Base-by-base conservation (phyloP, 2,888 invertebrate species). In the Polymixis flavicincta region DNA sequence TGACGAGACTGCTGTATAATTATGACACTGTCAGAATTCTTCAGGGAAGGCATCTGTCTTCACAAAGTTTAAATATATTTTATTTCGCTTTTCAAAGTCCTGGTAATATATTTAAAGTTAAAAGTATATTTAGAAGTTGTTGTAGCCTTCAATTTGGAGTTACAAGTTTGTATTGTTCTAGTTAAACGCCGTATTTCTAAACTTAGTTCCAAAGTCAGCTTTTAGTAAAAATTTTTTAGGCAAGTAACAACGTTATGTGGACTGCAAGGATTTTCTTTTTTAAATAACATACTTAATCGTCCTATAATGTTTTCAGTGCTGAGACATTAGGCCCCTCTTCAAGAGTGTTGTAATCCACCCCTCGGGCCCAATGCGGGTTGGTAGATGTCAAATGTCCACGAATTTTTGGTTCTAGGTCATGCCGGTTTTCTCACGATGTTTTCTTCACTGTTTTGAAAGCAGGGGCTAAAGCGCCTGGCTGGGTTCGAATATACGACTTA, bases 31-130 rank as follows among this genome's bases (percentile, higher is more conserved):
- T 25, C 45, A 55, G 50, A 78, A 70, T 32, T 65, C 52, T 57
- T 11, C 32, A 8, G 28, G 28, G 57, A 37, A 37, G n/a, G 6
- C 37, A 37, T 37, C 3, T 37, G n/a, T n/a, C 55, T 42, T 66
- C 45, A n/a, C 55, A 32, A 66, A 78, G 55, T 66, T 70, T 19
- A n/a, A 50, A 45, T 13, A 66, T 77, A 66, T 70, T 76, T 78
- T 50, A 63, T 82, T 76, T n/a, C n/a, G 45, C 45, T 19, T 68
- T 59, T 42, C 37, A 64, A 67, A 78, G 28, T 76, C 14, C n/a
- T 22, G n/a, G 68, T 79, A 54, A 82, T 68, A 77, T 82, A 82
- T 82, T 79, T 82, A 82, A 82, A 79, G 78, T 78, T 28, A 22
- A 77, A 82, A 82, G 57, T 64, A 68, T n/a, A 54, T 82, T 63